Evolutionary conservation across 1,140 invertebrate genomes (phyloP).

Genomic region (fruit fly (Drosophila melanogaster)): DNA sequence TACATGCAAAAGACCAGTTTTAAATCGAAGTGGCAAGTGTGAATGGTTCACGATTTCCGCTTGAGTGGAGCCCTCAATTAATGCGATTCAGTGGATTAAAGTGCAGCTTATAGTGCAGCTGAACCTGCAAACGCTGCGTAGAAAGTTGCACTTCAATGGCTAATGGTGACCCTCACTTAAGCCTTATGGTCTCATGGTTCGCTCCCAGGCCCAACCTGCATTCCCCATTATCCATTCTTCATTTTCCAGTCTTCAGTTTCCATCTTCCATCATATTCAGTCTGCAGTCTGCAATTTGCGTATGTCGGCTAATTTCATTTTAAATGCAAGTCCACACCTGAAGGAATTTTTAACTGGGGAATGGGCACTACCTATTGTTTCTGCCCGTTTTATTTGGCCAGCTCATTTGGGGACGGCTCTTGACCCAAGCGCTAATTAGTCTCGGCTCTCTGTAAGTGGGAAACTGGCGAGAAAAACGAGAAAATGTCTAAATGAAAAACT

Average conservation of each 20-base stretch:
- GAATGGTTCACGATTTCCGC: slow-evolving; percentile 8
- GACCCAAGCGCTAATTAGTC: slow-evolving; percentile 47
- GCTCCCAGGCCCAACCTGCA: slow-evolving; percentile 23
- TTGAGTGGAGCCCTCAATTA: slow-evolving; percentile 2
- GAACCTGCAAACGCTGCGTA: slow-evolving; percentile 25
- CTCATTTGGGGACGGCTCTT: slow-evolving; percentile 18
- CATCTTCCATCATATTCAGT: slow-evolving; percentile 16
- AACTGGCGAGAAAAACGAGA: too few species aligned
- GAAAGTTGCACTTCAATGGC: slow-evolving; percentile 9
- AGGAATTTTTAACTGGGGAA: background rate
- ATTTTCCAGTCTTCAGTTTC: background rate
- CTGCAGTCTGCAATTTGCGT: slow-evolving; percentile 65
- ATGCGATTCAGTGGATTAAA: slow-evolving; percentile 4
- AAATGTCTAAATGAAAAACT: background rate
- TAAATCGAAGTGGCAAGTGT: background rate
- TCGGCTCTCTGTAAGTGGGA: background rate
- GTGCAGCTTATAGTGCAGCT: background rate
- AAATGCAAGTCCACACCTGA: slow-evolving; percentile 56
- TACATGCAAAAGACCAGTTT: background rate
- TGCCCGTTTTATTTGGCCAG: slow-evolving; percentile 8
- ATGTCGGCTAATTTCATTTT: slow-evolving; percentile 73
- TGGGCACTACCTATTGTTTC: slow-evolving; percentile 6
- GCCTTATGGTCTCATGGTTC: background rate
- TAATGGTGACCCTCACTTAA: slow-evolving; percentile 34
- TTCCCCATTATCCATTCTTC: slow-evolving; percentile 14